Evolutionary conservation across 2,113 vertebrate genomes (phyloP).

Genomic region (Microcebus tavaratra): DNA sequence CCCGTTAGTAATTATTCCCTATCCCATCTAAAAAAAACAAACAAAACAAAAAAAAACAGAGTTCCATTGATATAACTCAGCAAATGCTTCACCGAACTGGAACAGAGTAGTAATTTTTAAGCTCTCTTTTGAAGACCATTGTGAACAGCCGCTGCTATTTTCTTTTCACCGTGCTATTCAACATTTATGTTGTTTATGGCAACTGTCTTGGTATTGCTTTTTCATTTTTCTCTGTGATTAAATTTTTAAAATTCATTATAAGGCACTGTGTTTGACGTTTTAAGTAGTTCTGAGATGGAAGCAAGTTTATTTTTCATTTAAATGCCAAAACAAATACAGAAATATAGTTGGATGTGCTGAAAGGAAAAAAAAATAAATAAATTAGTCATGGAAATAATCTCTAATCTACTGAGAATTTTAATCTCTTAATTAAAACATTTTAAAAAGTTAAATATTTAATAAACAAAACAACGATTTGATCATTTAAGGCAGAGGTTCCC

Average conservation of each 20-base stretch:
- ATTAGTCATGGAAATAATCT: constrained; percentile 37
- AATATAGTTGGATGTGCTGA: constrained; percentile 63
- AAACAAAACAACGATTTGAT: neutral
- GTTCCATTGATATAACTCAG: neutral
- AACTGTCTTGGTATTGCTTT: neutral
- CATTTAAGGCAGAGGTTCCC: neutral
- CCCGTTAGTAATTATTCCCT: constrained; percentile 64
- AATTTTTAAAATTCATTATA: constrained; percentile 6
- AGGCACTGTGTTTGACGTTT: neutral
- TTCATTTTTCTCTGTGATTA: neutral
- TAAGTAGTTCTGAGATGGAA: constrained; percentile 8
- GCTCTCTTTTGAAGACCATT: neutral
- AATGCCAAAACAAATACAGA: constrained; percentile 34
- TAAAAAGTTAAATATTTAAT: constrained; percentile 60
- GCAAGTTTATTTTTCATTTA: constrained; percentile 17
- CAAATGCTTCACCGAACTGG: neutral
- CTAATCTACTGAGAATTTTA: constrained; percentile 29
- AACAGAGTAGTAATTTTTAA: neutral
- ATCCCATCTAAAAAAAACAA: neutral
- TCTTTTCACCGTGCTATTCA: neutral
- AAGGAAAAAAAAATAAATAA: neutral
- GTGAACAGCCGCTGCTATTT: neutral
- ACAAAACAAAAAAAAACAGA: neutral
- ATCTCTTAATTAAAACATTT: constrained; percentile 33
- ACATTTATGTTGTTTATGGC: neutral